Percentiles rank a stretch among this genome's conserved stretches.
phyloP scores from a whole-genome alignment of 2,888 invertebrate species.

The Aphrophora alni region DNA sequence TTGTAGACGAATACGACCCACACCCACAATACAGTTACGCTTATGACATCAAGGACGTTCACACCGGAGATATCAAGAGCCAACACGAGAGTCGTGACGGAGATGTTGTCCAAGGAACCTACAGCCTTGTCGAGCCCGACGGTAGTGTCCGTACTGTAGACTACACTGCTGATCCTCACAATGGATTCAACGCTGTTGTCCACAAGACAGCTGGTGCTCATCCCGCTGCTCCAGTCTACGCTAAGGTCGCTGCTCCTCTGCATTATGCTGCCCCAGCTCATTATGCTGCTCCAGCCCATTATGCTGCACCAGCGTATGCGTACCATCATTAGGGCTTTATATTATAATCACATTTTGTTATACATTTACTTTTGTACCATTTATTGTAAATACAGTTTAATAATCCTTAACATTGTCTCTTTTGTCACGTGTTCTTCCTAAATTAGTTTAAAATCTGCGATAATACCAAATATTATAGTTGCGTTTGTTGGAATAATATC shows the following conservation, averaged over 20 bases:
- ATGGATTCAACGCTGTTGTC: constrained; percentile 66
- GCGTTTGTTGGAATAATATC: too few species aligned
- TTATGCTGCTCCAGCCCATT: constrained; percentile 42
- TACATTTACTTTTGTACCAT: neutral
- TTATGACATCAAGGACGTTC: constrained; percentile 62
- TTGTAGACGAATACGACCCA: constrained; percentile 58
- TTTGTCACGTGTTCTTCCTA: too few species aligned
- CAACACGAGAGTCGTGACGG: constrained; percentile 63
- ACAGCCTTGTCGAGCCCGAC: constrained; percentile 63
- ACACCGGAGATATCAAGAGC: constrained; percentile 64
- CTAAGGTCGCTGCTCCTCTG: neutral
- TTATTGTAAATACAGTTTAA: neutral
- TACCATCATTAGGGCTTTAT: neutral
- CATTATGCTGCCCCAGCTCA: constrained; percentile 47
- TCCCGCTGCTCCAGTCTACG: constrained; percentile 44
- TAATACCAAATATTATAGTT: too few species aligned
- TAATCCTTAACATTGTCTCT: too few species aligned
- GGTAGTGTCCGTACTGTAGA: constrained; percentile 64
- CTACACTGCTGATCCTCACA: constrained; percentile 64
- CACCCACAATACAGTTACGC: constrained; percentile 64
- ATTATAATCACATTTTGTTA: constrained; percentile 3
- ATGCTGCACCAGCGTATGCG: constrained; percentile 39
- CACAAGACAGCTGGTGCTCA: constrained; percentile 51
- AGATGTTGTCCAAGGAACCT: constrained; percentile 64
- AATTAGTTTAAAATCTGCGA: too few species aligned